These are phyloP conservation scores for Tragelaphus scriptus DNA, from an alignment of 2,113 vertebrate species.

Conservation along the genomic window DNA sequence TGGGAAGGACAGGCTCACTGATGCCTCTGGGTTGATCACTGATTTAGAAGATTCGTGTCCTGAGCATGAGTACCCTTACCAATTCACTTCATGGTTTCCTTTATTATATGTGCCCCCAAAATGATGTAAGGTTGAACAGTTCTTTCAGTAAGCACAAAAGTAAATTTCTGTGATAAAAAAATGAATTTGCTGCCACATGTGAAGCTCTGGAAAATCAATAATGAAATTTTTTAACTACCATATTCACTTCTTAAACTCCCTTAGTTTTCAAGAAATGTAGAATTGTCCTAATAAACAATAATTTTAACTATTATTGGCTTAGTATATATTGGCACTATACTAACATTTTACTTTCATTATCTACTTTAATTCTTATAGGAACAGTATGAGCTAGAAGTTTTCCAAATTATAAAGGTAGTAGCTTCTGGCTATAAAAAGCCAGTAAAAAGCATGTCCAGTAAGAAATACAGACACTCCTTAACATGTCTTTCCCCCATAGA, in stretches of 20 bases:
- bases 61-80: neutral
- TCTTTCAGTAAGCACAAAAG: neutral
- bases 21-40: neutral
- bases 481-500: neutral
- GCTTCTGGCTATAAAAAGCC: neutral
- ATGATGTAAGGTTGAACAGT: neutral
- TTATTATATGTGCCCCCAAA: neutral
- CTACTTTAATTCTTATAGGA: neutral
- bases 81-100: neutral
- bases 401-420: neutral
- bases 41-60: neutral
- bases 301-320: neutral
- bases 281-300: neutral
- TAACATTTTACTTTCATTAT: neutral
- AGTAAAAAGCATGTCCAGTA: neutral
- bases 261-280: neutral
- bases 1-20: neutral
- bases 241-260: neutral
- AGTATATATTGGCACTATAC: neutral
- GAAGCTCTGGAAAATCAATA: neutral
- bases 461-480: neutral
- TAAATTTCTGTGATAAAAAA: neutral
- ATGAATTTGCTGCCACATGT: neutral
- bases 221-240: neutral
- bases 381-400: neutral